Evolutionary conservation across 2,888 invertebrate species (phyloP).

Genomic region (Timema podura): DNA sequence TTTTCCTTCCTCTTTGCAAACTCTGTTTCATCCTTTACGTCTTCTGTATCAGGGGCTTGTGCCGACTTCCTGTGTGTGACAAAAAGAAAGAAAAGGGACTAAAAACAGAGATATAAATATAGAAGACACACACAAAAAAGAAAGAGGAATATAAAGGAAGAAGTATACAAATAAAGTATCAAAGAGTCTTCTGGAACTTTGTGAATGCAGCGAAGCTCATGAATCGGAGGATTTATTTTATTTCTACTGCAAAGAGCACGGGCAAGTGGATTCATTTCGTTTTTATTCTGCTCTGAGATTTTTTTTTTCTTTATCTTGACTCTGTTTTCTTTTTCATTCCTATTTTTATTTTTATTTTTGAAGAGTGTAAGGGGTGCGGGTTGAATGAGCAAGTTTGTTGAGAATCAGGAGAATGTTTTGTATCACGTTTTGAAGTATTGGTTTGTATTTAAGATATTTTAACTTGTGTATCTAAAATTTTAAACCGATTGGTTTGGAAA

Average conservation of each 20-base stretch:
- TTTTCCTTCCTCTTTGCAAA: too few relatives aligned
- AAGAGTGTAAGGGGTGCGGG: too few relatives aligned
- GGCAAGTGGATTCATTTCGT: slow-evolving; percentile 16
- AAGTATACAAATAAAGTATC: slow-evolving; percentile 9
- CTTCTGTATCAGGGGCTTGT: too few relatives aligned
- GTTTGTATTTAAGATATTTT: too few relatives aligned
- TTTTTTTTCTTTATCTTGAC: neutral
- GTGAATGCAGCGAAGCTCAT: slow-evolving; percentile 18
- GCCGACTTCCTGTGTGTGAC: too few relatives aligned
- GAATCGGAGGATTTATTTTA: slow-evolving; percentile 16
- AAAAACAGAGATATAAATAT: slow-evolving; percentile 13
- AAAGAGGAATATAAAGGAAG: neutral
- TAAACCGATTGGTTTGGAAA: too few relatives aligned
- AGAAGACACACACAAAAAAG: slow-evolving; percentile 7
- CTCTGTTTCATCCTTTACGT: too few relatives aligned
- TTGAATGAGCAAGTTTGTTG: too few relatives aligned
- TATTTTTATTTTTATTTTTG: neutral
- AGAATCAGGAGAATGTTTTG: too few relatives aligned
- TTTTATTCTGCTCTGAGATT: neutral
- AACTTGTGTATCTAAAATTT: too few relatives aligned
- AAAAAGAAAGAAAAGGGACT: neutral
- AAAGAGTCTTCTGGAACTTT: slow-evolving; percentile 3
- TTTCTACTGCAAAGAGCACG: slow-evolving; percentile 15
- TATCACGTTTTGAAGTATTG: too few relatives aligned
- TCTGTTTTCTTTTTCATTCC: neutral